Evolutionary conservation across 2,797 vertebrate species (phyloP), one percentile per base, ranked within the genome.

Genomic region (Cynopterus sphinx): DNA sequence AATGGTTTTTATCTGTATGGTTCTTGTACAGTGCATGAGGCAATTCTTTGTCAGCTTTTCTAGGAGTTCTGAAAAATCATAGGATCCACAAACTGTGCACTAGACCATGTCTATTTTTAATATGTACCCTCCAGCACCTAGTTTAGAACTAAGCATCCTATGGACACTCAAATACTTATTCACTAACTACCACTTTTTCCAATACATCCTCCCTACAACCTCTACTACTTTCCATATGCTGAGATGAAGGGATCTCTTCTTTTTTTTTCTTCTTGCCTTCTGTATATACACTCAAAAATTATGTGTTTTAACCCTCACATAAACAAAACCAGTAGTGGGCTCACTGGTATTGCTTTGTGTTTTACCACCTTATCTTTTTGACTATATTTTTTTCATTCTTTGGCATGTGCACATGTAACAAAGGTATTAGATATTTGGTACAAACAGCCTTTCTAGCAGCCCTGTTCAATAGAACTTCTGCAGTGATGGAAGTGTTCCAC

Each of bases 31-130:
- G 79, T 68, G 78, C 85, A 96, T 6, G 73, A 65, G n/a, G 53
- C 68, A 91, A 92, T 68, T 77, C 75, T 51, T 95, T 96, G 90
- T 97, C 95, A 94, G 82, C 91, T 91, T 90, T 94, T 94, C 91
- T 94, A 75, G 90, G 95, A 95, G 86, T 91, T 96, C 94, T 94
- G 93, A 97, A 97, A 97, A 89, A 95, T 91, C 63, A 39, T 0
- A 96, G 95, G 92, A 94, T 96, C 89, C 89, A 95, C 95, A 96
- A 93, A 96, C 94, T 43, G 10, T 87, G 94, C 94, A 95, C 67
- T 94, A 97, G 93, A 96, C 90, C 95, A 84, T 92, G 88, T 93
- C 95, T 94, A 87, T 96, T 97, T 97, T 96, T 96, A 96, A 97
- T 91, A 97, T 36, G 86, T 78, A 63, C 96, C 96, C 92, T 91